Conservation (phyloP, 2,888 invertebrate genomes). For the Lobophora halterata region DNA sequence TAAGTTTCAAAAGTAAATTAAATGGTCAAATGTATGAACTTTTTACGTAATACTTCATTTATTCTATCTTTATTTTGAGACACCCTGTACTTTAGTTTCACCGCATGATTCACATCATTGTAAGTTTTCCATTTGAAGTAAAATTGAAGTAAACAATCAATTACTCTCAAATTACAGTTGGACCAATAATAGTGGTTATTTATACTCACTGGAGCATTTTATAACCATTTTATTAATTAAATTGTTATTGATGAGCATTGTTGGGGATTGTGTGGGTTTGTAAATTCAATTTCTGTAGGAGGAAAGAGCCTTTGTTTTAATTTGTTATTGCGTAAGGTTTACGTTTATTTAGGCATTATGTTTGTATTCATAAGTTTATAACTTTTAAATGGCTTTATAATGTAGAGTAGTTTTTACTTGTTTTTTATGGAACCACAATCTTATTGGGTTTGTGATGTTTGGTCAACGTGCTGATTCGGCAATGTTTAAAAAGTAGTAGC, state of each 20-base stretch:
- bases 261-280: slow-evolving; percentile 56
- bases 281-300: slow-evolving; percentile 50
- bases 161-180: slow-evolving; percentile 70
- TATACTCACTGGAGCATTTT: slow-evolving; percentile 71
- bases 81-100: slow-evolving; percentile 45
- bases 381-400: too few species aligned
- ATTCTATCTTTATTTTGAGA: slow-evolving; percentile 5
- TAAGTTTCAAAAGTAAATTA: too few species aligned
- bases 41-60: too few species aligned
- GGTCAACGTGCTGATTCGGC: too few species aligned
- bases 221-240: slow-evolving; percentile 76
- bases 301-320: slow-evolving; percentile 47
- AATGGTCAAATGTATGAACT: too few species aligned
- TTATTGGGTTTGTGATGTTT: too few species aligned
- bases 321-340: slow-evolving; percentile 10
- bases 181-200: slow-evolving; percentile 71
- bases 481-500: too few species aligned
- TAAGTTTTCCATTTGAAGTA: slow-evolving; percentile 69
- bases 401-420: too few species aligned
- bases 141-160: slow-evolving; percentile 76
- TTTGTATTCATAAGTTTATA: slow-evolving; percentile 1
- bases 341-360: not conserved
- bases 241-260: slow-evolving; percentile 69
- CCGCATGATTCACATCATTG: slow-evolving; percentile 75
- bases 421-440: too few species aligned